These are phyloP conservation scores for Ia io DNA, from an alignment of 2,113 vertebrate genomes.

Conservation along the genomic window DNA sequence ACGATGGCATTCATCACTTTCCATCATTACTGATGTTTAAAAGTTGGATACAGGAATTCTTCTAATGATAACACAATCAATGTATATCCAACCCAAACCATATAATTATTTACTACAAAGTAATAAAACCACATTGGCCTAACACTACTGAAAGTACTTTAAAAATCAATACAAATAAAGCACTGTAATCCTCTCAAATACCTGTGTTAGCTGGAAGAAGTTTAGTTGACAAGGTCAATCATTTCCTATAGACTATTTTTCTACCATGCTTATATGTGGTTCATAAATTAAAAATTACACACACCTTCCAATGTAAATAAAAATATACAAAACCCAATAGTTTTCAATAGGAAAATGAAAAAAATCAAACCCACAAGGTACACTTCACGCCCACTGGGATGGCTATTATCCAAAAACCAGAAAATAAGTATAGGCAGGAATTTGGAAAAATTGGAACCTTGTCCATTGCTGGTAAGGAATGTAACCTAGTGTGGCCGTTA, in stretches of 20 bases:
- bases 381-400: not conserved
- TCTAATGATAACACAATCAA: not conserved
- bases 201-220: not conserved
- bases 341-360: not conserved
- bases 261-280: not conserved
- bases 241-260: not conserved
- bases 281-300: not conserved
- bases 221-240: not conserved
- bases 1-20: not conserved
- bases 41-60: not conserved
- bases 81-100: not conserved
- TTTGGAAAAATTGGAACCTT: not conserved
- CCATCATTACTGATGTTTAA: not conserved
- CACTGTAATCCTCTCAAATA: not conserved
- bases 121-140: not conserved
- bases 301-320: not conserved
- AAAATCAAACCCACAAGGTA: constrained; percentile 3
- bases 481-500: not conserved
- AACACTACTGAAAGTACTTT: not conserved
- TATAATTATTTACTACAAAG: not conserved
- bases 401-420: not conserved
- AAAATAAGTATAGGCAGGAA: not conserved
- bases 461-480: not conserved
- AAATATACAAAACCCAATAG: not conserved
- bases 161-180: not conserved